phyloP scores from a whole-genome alignment of 2,797 vertebrate species.

The Kryptopterus vitreolus region DNA sequence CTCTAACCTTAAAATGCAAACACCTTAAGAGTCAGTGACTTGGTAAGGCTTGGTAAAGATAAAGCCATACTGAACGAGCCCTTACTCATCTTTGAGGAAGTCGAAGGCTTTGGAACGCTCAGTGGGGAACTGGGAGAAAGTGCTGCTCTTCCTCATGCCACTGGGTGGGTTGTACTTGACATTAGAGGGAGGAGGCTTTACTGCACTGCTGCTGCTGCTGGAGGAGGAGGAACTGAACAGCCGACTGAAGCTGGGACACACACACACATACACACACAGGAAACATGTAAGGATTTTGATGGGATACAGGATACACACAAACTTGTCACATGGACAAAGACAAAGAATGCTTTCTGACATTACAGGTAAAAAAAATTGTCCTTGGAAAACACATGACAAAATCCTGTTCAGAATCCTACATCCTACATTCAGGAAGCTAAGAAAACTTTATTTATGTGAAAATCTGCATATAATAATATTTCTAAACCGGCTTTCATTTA shows the following conservation, averaged over 20 bases:
- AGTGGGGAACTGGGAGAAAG: constrained; percentile 93
- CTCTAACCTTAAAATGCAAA: neutral
- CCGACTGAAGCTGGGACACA: constrained; percentile 87
- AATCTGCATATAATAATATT: neutral
- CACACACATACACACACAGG: constrained; percentile 1
- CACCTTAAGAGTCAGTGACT: neutral
- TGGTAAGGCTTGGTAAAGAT: neutral
- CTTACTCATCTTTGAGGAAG: constrained; percentile 80
- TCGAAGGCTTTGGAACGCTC: constrained; percentile 87
- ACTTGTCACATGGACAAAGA: neutral
- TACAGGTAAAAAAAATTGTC: neutral
- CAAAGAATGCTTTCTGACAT: neutral
- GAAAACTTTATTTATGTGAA: neutral
- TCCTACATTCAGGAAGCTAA: neutral
- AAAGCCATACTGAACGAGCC: neutral
- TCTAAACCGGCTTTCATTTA: neutral
- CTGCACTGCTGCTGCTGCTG: constrained; percentile 75
- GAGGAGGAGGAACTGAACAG: constrained; percentile 89
- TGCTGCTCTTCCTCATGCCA: constrained; percentile 78
- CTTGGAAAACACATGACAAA: neutral
- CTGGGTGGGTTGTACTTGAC: constrained; percentile 87
- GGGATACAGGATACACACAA: constrained; percentile 24
- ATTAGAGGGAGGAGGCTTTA: constrained; percentile 79
- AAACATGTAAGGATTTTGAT: no score
- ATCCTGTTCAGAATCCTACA: neutral